phyloP scores from a whole-genome alignment of 2,113 vertebrate genomes.

The Glaucomys volans region DNA sequence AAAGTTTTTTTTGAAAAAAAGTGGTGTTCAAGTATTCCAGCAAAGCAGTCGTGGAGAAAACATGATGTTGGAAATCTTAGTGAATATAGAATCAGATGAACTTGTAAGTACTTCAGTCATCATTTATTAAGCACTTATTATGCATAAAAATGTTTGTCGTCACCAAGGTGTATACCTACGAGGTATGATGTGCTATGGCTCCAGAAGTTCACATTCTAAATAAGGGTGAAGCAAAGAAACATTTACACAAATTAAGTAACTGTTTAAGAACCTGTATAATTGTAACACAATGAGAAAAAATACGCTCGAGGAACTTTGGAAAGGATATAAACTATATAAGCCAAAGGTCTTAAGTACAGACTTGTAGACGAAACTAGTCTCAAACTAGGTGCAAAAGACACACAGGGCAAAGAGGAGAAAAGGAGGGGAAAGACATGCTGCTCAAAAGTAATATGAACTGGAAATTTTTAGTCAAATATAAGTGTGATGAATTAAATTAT shows the following conservation, averaged over 20 bases:
- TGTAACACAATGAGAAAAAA: background rate
- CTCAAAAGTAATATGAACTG: background rate
- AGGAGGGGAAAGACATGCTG: background rate
- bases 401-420: background rate
- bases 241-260: background rate
- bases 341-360: background rate
- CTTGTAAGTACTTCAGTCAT: slow-evolving; percentile 86
- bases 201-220: background rate
- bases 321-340: background rate
- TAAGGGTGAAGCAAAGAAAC: slow-evolving; percentile 2
- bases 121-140: background rate
- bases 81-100: slow-evolving; percentile 85
- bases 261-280: background rate
- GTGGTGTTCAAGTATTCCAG: slow-evolving; percentile 96
- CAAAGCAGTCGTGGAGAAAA: slow-evolving; percentile 98
- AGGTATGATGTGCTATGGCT: background rate
- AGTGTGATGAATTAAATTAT: background rate
- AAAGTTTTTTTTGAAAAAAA: slow-evolving; percentile 96
- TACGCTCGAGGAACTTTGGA: background rate
- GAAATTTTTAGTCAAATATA: background rate
- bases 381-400: background rate
- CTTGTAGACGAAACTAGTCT: background rate
- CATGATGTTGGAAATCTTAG: slow-evolving; percentile 94
- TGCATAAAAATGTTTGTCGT: background rate
- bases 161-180: background rate